Conservation (phyloP, 2,888 invertebrate genomes). For the Drosophila tripunctata region DNA sequence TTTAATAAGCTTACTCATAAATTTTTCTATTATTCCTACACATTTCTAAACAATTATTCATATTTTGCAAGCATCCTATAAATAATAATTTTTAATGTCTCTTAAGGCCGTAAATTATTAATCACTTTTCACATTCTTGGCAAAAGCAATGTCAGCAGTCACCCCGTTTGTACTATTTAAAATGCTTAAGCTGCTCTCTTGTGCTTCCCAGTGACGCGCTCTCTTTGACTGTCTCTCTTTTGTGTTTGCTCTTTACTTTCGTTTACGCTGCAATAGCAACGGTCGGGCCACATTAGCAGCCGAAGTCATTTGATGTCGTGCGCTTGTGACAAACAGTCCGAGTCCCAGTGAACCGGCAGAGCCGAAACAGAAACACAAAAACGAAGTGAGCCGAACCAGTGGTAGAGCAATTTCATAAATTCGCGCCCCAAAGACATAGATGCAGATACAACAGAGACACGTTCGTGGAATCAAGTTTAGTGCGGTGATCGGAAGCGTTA, state of each 20-base stretch:
- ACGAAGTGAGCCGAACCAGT: slow-evolving; percentile 31
- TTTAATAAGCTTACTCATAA: too few species aligned
- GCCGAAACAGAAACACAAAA: slow-evolving; percentile 18
- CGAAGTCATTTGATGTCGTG: slow-evolving; percentile 48
- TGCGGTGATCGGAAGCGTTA: slow-evolving; percentile 48
- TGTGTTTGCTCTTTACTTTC: slow-evolving; percentile 1
- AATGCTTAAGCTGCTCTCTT: slow-evolving; percentile 9
- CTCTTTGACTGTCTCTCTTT: slow-evolving; percentile 19
- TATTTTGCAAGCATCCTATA: slow-evolving; percentile 21
- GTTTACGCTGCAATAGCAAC: not conserved
- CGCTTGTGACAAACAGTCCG: slow-evolving; percentile 51
- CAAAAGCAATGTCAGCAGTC: not conserved
- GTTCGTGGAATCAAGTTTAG: slow-evolving; percentile 36
- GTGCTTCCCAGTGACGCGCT: not conserved
- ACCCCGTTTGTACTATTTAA: not conserved
- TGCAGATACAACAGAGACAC: slow-evolving; percentile 29
- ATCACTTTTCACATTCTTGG: slow-evolving; percentile 23
- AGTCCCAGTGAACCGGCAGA: slow-evolving; percentile 20
- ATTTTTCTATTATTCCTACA: not conserved
- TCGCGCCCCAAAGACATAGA: slow-evolving; percentile 34
- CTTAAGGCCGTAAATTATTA: not conserved
- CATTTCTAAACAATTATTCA: slow-evolving; percentile 12
- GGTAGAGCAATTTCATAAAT: slow-evolving; percentile 46
- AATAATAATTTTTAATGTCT: slow-evolving; percentile 19
- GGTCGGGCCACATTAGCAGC: slow-evolving; percentile 1